Conservation (phyloP, 2,113 vertebrate species). For the Oncorhynchus masou region DNA sequence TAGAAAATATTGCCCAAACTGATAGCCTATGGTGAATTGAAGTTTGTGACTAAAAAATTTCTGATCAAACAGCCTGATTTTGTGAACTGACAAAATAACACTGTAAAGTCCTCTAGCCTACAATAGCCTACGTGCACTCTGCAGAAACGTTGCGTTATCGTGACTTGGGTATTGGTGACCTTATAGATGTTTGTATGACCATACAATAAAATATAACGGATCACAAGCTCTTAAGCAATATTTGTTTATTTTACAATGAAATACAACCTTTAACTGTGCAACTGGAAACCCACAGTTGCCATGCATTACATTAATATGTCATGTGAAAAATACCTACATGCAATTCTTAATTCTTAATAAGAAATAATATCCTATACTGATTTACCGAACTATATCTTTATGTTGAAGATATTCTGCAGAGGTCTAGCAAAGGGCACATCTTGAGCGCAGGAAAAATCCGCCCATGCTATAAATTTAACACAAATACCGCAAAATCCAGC, state of each 20-base stretch:
- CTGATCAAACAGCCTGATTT: too few species aligned
- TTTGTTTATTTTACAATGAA: background rate
- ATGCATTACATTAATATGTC: background rate
- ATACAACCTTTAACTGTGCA: background rate
- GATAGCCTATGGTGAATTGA: too few species aligned
- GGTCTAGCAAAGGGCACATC: constrained; percentile 6
- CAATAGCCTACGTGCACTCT: too few species aligned
- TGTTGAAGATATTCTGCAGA: background rate
- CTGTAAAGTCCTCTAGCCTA: too few species aligned
- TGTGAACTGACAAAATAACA: too few species aligned
- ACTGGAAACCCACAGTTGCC: background rate
- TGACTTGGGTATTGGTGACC: too few species aligned
- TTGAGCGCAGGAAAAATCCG: constrained; percentile 5
- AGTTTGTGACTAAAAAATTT: too few species aligned
- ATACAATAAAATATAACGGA: too few species aligned
- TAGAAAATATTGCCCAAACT: too few species aligned
- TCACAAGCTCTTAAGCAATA: too few species aligned
- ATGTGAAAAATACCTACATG: background rate
- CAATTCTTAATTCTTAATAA: background rate
- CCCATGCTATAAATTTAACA: constrained; percentile 15
- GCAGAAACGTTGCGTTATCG: too few species aligned
- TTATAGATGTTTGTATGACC: too few species aligned
- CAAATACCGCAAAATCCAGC: constrained; percentile 6
- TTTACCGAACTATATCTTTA: background rate
- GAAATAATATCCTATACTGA: background rate